Conservation (phyloP, 2,797 vertebrate species). For the Otolemur crassicaudatus region DNA sequence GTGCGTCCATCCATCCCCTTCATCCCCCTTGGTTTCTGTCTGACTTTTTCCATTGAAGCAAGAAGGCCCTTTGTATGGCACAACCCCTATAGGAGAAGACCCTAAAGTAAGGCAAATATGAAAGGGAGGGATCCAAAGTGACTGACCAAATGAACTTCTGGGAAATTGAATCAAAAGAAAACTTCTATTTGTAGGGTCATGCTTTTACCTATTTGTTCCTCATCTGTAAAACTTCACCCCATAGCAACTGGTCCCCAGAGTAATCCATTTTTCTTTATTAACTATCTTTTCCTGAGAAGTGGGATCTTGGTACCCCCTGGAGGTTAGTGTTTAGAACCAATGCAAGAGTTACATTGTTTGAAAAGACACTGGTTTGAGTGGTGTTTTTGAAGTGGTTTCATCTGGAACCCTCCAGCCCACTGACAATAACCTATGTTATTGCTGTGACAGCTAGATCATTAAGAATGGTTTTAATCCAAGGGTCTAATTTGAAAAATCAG, state of each 20-base stretch:
- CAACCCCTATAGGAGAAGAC: background rate
- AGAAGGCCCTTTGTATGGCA: too few relatives aligned
- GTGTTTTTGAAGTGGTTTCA: background rate
- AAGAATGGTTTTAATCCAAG: background rate
- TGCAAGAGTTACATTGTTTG: background rate
- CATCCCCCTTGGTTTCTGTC: background rate
- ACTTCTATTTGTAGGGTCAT: background rate
- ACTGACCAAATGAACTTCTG: background rate
- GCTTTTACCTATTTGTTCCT: background rate
- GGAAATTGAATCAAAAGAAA: background rate
- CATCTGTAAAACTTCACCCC: background rate
- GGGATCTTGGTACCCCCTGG: background rate
- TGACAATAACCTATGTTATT: background rate
- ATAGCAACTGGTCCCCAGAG: too few relatives aligned
- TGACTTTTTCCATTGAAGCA: background rate
- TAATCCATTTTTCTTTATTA: background rate
- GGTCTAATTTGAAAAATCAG: background rate
- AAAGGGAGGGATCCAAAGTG: background rate
- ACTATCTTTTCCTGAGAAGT: background rate
- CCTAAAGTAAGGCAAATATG: background rate
- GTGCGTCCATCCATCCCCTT: background rate
- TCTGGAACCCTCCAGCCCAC: background rate
- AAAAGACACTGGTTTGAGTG: background rate
- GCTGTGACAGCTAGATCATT: background rate
- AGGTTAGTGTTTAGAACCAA: background rate